These are phyloP conservation scores for Tangara arthus DNA, from an alignment of 2,797 vertebrate species.

Conservation along the genomic window DNA sequence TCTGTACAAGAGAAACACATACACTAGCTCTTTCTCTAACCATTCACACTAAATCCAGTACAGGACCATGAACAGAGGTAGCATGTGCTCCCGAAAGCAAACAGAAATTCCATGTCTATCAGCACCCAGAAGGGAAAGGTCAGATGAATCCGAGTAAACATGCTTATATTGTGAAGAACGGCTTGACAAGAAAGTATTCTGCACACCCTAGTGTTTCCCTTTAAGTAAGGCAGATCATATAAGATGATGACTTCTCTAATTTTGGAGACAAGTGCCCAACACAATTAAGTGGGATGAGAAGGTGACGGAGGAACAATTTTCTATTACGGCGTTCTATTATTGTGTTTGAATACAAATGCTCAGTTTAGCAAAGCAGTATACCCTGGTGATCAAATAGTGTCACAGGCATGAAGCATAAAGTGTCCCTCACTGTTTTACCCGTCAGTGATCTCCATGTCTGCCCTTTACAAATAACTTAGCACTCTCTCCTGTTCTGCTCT, in stretches of 20 bases:
- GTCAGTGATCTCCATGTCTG: background rate
- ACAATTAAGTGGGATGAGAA: background rate
- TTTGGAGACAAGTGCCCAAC: background rate
- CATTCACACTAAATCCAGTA: background rate
- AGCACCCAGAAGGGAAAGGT: background rate
- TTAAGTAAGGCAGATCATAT: background rate
- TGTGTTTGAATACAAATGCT: conserved; percentile 17
- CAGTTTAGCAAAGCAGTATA: conserved; percentile 35
- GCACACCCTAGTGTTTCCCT: background rate
- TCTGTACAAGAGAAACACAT: background rate
- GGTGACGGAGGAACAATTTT: background rate
- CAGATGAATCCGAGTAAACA: background rate
- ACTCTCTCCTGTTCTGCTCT: background rate
- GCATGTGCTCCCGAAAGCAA: background rate
- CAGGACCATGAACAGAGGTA: background rate
- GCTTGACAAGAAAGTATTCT: background rate
- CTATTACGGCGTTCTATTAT: background rate
- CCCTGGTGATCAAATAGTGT: background rate
- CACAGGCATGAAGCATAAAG: background rate
- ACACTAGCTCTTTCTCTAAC: background rate
- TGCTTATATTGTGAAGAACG: background rate
- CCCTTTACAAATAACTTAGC: background rate
- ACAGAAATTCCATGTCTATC: background rate
- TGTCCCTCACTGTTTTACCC: background rate
- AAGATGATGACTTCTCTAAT: background rate